phyloP scores from a whole-genome alignment of 1,140 invertebrate species.

The Carposina sasakii region DNA sequence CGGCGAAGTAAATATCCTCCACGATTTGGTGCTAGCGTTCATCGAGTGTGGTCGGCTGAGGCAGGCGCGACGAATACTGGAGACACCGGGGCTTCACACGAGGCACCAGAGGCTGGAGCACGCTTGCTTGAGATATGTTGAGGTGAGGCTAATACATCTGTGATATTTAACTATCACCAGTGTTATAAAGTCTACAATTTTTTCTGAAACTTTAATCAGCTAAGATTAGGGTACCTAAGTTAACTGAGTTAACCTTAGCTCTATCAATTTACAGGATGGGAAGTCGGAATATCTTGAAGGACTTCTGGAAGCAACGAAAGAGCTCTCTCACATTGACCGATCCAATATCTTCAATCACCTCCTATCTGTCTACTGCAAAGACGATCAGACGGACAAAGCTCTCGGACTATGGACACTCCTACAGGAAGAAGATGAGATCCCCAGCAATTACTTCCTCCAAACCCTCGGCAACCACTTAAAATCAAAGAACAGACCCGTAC shows the following conservation, averaged over 20 bases:
- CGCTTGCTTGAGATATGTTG: conserved; percentile 59
- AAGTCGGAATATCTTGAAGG: conserved; percentile 80
- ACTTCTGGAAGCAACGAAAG: conserved; percentile 81
- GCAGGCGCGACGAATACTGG: conserved; percentile 87
- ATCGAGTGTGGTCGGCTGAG: conserved; percentile 82
- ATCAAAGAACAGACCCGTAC: conserved; percentile 76
- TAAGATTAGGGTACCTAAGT: no score
- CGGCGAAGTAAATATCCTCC: conserved; percentile 87
- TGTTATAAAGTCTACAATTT: no score
- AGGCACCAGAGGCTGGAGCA: conserved; percentile 41
- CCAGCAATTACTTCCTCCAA: conserved; percentile 78
- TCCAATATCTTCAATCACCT: conserved; percentile 83
- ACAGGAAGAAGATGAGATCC: conserved; percentile 85
- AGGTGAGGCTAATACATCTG: no score
- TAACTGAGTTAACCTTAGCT: no score
- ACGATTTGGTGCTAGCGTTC: conserved; percentile 86
- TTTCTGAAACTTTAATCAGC: no score
- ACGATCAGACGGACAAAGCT: conserved; percentile 80
- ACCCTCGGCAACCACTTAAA: conserved; percentile 78
- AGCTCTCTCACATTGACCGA: conserved; percentile 82
- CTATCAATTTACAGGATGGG: conserved; percentile 75
- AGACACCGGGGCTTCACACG: conserved; percentile 81
- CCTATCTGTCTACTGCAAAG: conserved; percentile 79
- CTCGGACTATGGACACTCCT: conserved; percentile 84
- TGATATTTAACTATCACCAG: no score